phyloP scores from a whole-genome alignment of 2,797 vertebrate species.

The Micropoecilia bifurca region DNA sequence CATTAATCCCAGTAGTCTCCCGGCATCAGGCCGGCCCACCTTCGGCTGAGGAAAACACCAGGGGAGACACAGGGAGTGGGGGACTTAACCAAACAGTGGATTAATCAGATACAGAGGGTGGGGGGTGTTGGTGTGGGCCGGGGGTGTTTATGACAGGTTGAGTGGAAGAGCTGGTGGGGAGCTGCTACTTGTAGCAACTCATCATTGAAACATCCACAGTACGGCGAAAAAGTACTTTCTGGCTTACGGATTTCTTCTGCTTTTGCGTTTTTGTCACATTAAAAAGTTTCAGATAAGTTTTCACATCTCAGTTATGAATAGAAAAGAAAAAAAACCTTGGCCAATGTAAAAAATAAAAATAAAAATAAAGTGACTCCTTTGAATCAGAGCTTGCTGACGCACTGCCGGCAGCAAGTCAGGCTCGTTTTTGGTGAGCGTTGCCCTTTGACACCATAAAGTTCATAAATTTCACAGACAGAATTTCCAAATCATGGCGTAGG shows the following conservation, averaged over 20 bases:
- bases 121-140: constrained; percentile 19
- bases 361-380: background rate
- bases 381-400: no score
- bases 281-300: background rate
- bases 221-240: background rate
- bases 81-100: constrained; percentile 73
- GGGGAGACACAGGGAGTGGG: constrained; percentile 54
- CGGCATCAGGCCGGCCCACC: constrained; percentile 68
- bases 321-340: background rate
- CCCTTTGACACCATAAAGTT: no score
- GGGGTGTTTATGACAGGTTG: constrained; percentile 25
- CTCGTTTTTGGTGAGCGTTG: no score
- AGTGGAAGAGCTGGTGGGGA: constrained; percentile 40
- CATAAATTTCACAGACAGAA: no score
- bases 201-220: background rate
- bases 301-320: background rate
- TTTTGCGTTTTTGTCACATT: background rate
- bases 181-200: background rate
- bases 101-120: constrained; percentile 61
- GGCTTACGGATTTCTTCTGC: background rate
- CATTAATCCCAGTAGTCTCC: constrained; percentile 80
- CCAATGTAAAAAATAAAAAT: background rate
- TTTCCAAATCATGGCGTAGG: no score
- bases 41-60: constrained; percentile 63
- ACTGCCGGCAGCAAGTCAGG: no score